Conservation (phyloP, 2,797 vertebrate species). For the Euphonia xanthogaster region DNA sequence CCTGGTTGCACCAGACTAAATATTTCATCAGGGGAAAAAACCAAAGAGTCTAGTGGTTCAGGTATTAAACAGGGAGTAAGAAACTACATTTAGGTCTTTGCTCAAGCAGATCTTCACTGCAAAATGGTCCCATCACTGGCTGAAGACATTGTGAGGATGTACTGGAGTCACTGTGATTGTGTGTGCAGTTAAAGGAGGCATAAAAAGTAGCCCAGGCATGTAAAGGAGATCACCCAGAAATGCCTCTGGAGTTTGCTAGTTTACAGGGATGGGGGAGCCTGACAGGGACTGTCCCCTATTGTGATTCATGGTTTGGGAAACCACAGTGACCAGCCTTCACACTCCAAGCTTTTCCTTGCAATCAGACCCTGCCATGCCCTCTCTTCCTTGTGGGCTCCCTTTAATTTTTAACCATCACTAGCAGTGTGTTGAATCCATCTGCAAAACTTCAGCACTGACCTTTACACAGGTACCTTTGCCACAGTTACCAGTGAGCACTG, state of each 20-base stretch:
- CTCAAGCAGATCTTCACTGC: background rate
- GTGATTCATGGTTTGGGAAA: background rate
- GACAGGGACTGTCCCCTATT: background rate
- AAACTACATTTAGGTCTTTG: background rate
- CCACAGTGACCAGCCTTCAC: background rate
- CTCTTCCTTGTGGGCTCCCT: background rate
- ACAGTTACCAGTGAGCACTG: constrained; percentile 34
- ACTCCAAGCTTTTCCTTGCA: background rate
- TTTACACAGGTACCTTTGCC: constrained; percentile 76
- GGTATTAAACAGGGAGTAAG: background rate
- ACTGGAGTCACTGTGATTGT: background rate
- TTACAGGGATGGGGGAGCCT: background rate
- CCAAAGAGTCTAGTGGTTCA: background rate
- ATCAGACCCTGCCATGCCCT: background rate
- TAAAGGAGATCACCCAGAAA: background rate
- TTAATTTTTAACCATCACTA: constrained; percentile 3
- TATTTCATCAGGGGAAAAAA: background rate
- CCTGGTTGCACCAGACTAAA: background rate
- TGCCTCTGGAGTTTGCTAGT: background rate
- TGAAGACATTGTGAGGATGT: background rate
- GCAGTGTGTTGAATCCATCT: background rate
- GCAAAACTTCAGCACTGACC: constrained; percentile 62
- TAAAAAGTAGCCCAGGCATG: background rate
- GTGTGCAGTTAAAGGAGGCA: background rate
- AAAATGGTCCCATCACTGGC: background rate